Conservation (phyloP, 2,113 vertebrate species). For the Heterochromis multidens region DNA sequence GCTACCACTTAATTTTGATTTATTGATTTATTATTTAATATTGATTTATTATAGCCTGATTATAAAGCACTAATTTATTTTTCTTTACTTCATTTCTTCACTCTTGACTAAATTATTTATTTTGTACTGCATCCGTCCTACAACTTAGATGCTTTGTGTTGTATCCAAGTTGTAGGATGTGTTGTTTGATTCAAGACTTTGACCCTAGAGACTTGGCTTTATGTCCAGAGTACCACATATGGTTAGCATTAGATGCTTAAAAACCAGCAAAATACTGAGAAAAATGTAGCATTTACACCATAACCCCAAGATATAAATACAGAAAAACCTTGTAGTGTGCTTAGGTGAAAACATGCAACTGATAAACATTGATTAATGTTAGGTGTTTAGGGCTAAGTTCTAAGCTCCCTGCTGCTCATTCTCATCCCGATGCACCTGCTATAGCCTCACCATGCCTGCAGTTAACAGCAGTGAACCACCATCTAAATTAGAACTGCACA, state of each 20-base stretch:
- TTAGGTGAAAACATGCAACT: not conserved
- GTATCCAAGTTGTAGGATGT: not conserved
- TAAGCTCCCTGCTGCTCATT: not conserved
- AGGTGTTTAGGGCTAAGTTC: not conserved
- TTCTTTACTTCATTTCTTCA: not conserved
- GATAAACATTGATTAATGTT: not conserved
- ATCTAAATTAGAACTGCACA: not conserved
- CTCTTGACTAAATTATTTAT: not conserved
- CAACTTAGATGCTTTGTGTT: not conserved
- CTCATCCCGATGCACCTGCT: not conserved
- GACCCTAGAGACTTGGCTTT: not conserved
- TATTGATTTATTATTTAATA: too few species aligned
- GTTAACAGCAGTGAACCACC: not conserved
- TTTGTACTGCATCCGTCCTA: not conserved
- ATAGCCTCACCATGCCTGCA: not conserved
- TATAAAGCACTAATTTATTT: not conserved
- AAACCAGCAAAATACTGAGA: fast-evolving
- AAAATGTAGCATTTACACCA: not conserved
- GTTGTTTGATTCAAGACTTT: not conserved
- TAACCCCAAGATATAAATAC: not conserved
- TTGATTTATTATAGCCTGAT: not conserved
- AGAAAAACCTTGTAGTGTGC: not conserved
- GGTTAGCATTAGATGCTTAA: not conserved
- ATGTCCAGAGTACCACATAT: not conserved
- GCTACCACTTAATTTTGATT: not conserved